phyloP scores from a whole-genome alignment of 2,797 vertebrate genomes.

The Phyllotis vaccarum region DNA sequence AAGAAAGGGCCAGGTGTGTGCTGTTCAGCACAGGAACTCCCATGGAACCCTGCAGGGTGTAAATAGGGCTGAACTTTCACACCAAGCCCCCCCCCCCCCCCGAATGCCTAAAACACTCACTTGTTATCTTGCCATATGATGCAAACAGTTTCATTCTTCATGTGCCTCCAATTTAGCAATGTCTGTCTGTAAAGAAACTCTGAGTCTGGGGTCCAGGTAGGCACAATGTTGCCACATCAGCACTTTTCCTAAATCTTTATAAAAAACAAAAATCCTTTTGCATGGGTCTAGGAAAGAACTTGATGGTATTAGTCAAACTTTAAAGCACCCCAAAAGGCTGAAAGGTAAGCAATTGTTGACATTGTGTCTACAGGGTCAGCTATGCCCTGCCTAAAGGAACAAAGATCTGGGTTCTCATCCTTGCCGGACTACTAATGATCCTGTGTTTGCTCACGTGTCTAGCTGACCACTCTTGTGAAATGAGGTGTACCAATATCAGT shows the following conservation, averaged over 20 bases:
- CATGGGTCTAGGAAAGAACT: not conserved
- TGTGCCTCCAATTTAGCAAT: not conserved
- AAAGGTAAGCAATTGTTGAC: not conserved
- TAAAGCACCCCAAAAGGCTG: not conserved
- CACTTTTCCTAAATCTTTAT: conserved; percentile 55
- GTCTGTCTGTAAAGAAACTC: conserved; percentile 12
- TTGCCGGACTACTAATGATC: not conserved
- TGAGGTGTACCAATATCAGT: not conserved
- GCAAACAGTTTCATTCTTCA: conserved; percentile 20
- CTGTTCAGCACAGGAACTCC: not conserved
- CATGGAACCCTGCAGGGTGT: not conserved
- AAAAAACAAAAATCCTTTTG: conserved; percentile 34
- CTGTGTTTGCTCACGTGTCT: not conserved
- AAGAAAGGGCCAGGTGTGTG: not conserved
- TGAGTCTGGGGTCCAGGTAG: not conserved
- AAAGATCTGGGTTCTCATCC: not conserved
- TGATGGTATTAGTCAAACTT: not conserved
- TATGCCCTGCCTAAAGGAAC: not conserved
- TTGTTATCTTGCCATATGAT: not conserved
- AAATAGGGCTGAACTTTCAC: not conserved
- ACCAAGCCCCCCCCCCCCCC: not conserved
- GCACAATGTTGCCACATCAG: not conserved
- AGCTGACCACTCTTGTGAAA: not conserved
- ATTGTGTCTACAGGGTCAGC: not conserved
- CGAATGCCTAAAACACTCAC: not conserved